phyloP scores from a whole-genome alignment of 2,113 vertebrate species.

The Rhadina sibilatrix region DNA sequence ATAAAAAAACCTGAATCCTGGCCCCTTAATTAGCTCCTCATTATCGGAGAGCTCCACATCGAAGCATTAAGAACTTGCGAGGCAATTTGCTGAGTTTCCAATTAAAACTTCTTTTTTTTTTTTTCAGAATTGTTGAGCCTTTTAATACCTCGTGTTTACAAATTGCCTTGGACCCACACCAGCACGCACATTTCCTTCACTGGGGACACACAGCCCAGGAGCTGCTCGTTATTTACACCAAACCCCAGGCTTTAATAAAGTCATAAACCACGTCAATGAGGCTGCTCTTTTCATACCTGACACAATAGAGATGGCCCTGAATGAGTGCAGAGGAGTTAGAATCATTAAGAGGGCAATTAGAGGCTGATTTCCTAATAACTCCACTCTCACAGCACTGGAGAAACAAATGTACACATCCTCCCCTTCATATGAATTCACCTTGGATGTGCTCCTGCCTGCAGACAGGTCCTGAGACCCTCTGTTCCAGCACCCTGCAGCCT shows the following conservation, averaged over 20 bases:
- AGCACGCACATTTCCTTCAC: not conserved
- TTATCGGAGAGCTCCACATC: not conserved
- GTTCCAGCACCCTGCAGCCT: not conserved
- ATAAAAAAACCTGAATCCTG: not conserved
- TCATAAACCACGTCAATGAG: not conserved
- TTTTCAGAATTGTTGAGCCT: not conserved
- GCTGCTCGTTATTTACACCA: not conserved
- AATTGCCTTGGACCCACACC: not conserved
- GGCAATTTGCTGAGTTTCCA: not conserved
- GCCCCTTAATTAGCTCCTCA: conserved; percentile 26
- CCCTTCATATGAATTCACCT: not conserved
- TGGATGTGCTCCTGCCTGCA: not conserved
- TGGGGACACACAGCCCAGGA: not conserved
- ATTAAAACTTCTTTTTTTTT: conserved; percentile 18
- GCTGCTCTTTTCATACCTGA: not conserved
- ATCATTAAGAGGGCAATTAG: not conserved
- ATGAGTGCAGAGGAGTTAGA: not conserved
- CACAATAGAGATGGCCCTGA: not conserved
- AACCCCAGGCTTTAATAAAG: conserved; percentile 17
- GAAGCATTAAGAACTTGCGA: not conserved
- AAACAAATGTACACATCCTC: not conserved
- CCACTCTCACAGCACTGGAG: not conserved
- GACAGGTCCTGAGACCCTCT: not conserved
- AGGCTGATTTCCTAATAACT: not conserved
- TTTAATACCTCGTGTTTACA: conserved; percentile 8